Base-by-base conservation (phyloP, 2,113 vertebrate genomes). In the Motacilla alba region DNA sequence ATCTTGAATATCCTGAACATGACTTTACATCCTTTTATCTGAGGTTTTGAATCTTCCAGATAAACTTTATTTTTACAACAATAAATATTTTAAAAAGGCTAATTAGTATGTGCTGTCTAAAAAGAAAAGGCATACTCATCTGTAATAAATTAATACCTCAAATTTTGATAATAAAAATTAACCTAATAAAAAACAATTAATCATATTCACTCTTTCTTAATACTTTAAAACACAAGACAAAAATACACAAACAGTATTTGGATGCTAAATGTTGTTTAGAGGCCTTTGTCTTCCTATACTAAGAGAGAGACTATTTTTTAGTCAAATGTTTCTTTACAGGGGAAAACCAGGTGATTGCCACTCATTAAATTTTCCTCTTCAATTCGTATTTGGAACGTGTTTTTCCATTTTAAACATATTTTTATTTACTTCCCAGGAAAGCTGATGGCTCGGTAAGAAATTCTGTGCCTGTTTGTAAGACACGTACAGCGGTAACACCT, bases 381-480 rank as follows among this genome's bases (percentile, higher is more conserved):
- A 12, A 2, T 52, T 63, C 0, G 0, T 16, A 15, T 50, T 82
- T 70, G 35, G 23, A 76, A 86, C 15, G 7, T 60, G 11, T 12
- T 90, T 78, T 74, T 39, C 43, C 11, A 33, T 62, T 70, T 93
- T 50, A 85, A 94, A 67, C 6, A 44, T 26, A n/a, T 77, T 83
- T 56, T 92, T 89, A 73, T 56, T 82, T 91, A 73, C 13, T 87
- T 91, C 18, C 35, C 73, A 77, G 30, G 20, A 59, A 93, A 59
- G 18, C 8, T 75, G 62, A 70, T 2, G 7, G 6, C 20, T 83
- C 43, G 72, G 6, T n/a, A 72, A 77, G 69, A 92, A 87, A 53
- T 68, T 50, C 41, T 90, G 15, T 41, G 27, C 12, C 33, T 67
- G 11, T 49, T 93, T 96, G 28, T 41, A 83, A 80, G 46, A 75